These are phyloP conservation scores for Columba livia DNA, from an alignment of 2,113 vertebrate genomes.

Conservation along the genomic window DNA sequence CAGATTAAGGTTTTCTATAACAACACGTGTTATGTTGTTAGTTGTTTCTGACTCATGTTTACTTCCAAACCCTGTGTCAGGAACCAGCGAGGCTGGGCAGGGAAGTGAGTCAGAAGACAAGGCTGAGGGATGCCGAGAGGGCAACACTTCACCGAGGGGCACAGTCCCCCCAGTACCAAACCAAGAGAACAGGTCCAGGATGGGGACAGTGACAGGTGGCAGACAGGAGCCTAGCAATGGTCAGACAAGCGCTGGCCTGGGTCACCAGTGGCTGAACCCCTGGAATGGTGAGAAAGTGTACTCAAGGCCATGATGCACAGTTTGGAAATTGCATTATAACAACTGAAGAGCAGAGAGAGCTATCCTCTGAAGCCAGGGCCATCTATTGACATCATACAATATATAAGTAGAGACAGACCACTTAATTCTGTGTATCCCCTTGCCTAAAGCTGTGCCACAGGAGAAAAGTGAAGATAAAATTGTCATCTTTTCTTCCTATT, in stretches of 20 bases:
- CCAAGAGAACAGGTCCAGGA: too few relatives aligned
- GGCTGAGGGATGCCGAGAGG: too few relatives aligned
- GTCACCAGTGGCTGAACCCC: background rate
- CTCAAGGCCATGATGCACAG: background rate
- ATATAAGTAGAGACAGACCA: background rate
- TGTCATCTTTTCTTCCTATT: background rate
- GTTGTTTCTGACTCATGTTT: too few relatives aligned
- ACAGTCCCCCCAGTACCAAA: too few relatives aligned
- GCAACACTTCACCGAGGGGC: too few relatives aligned
- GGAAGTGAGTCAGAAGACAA: too few relatives aligned
- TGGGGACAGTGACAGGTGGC: too few relatives aligned
- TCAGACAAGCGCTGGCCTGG: background rate
- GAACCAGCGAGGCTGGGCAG: too few relatives aligned
- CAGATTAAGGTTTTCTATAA: too few relatives aligned
- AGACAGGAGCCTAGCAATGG: too few relatives aligned
- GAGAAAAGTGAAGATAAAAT: background rate
- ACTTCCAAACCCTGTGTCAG: too few relatives aligned
- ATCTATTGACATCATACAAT: background rate
- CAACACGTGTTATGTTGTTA: too few relatives aligned
- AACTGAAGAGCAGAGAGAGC: background rate
- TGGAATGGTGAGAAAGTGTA: fast-evolving
- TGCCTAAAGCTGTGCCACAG: background rate
- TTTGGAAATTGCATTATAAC: background rate
- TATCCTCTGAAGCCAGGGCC: background rate
- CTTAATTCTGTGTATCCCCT: background rate